Conservation (phyloP, 1,140 invertebrate genomes). For the Arion vulgaris region DNA sequence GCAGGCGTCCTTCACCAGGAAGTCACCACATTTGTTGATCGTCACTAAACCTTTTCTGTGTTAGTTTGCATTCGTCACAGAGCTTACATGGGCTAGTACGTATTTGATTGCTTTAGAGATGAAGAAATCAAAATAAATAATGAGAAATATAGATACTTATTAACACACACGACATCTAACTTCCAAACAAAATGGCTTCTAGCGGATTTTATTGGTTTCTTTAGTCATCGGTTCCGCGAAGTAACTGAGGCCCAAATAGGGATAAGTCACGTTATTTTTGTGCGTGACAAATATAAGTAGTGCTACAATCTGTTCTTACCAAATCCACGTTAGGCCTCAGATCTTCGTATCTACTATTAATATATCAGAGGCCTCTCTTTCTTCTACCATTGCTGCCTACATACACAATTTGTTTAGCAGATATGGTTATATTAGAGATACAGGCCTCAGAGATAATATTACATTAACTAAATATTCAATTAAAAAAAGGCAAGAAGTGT, state of each 20-base stretch:
- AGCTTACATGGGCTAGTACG: not conserved
- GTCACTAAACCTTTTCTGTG: not conserved
- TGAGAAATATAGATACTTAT: not conserved
- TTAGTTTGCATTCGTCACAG: not conserved
- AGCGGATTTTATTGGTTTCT: not conserved
- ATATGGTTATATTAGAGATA: too few relatives aligned
- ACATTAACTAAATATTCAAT: too few relatives aligned
- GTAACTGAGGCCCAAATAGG: not conserved
- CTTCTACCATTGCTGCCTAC: too few relatives aligned
- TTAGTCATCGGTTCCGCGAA: slow-evolving; percentile 17
- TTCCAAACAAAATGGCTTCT: slow-evolving; percentile 33
- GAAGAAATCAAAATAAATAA: not conserved
- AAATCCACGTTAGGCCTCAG: too few relatives aligned
- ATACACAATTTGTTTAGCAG: too few relatives aligned
- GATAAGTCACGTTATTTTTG: too few relatives aligned
- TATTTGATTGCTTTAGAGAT: not conserved
- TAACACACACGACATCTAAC: slow-evolving; percentile 7
- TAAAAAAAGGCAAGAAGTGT: too few relatives aligned
- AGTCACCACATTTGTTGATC: slow-evolving; percentile 36
- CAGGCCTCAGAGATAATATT: too few relatives aligned
- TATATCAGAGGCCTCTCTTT: too few relatives aligned
- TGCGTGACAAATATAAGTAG: too few relatives aligned
- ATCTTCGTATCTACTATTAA: too few relatives aligned
- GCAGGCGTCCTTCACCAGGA: slow-evolving; percentile 40
- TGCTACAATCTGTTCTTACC: too few relatives aligned